Conservation (phyloP, 1,140 invertebrate genomes). For the Hermatobates lingyangjiaoensis region DNA sequence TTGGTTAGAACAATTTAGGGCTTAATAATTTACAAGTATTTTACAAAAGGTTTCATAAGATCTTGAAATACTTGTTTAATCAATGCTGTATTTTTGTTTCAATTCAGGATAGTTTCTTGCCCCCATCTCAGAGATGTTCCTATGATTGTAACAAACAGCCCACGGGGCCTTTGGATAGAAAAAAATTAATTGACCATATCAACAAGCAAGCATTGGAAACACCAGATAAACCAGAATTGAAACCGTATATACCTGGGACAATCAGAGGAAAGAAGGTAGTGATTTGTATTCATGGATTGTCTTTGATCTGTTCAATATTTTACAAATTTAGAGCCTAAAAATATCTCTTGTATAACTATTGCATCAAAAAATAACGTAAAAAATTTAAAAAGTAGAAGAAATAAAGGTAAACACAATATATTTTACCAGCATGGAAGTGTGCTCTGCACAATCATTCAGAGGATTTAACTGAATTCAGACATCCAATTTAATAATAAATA, state of each 20-base stretch:
- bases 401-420: too few relatives aligned
- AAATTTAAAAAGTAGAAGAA: too few relatives aligned
- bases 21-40: too few relatives aligned
- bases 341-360: too few relatives aligned
- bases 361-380: too few relatives aligned
- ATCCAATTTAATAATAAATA: too few relatives aligned
- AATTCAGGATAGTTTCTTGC: slow-evolving; percentile 83
- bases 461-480: too few relatives aligned
- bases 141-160: slow-evolving; percentile 88
- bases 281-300: too few relatives aligned
- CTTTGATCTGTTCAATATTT: neutral
- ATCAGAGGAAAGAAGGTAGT: slow-evolving; percentile 82
- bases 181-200: slow-evolving; percentile 92
- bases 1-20: too few relatives aligned
- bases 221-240: slow-evolving; percentile 88
- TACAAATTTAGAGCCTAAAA: neutral
- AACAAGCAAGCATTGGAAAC: slow-evolving; percentile 94
- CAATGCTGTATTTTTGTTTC: neutral
- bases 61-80: neutral
- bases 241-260: slow-evolving; percentile 76
- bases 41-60: too few relatives aligned
- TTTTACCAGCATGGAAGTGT: too few relatives aligned
- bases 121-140: slow-evolving; percentile 84
- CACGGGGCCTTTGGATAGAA: slow-evolving; percentile 87
- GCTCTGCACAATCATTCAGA: too few relatives aligned